These are phyloP conservation scores for Oreochromis aureus DNA, from an alignment of 2,113 vertebrate species.

Conservation along the genomic window DNA sequence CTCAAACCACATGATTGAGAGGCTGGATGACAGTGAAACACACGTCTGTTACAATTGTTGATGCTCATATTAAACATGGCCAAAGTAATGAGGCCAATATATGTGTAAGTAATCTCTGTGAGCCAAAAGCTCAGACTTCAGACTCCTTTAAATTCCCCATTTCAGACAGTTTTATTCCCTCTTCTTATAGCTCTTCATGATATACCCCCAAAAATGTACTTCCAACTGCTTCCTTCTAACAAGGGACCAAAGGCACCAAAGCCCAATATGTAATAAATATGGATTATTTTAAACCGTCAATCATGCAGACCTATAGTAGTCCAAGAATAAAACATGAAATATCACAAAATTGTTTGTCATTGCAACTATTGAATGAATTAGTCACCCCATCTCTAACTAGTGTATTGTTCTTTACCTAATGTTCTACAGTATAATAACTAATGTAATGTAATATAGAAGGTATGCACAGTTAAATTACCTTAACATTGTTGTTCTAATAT, in stretches of 20 bases:
- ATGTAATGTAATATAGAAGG: not conserved
- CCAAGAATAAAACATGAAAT: not conserved
- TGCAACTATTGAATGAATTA: not conserved
- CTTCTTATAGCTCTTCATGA: not conserved
- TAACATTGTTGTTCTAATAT: not conserved
- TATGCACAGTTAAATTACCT: not conserved
- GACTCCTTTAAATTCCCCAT: not conserved
- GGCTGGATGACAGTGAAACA: not conserved
- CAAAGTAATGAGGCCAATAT: not conserved
- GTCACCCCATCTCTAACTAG: not conserved
- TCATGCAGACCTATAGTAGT: not conserved
- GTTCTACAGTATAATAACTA: not conserved
- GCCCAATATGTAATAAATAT: not conserved
- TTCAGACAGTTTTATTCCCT: not conserved
- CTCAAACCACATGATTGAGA: not conserved
- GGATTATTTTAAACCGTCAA: not conserved
- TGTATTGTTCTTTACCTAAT: not conserved
- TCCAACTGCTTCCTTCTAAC: not conserved
- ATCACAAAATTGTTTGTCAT: not conserved
- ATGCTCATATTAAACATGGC: not conserved
- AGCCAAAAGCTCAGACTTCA: not conserved
- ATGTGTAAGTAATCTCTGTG: not conserved
- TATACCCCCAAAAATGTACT: not conserved
- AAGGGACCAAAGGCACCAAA: not conserved
- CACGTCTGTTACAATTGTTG: not conserved